Evolutionary conservation across 2,113 vertebrate species (phyloP).

Genomic region (Empidonax alnorum): DNA sequence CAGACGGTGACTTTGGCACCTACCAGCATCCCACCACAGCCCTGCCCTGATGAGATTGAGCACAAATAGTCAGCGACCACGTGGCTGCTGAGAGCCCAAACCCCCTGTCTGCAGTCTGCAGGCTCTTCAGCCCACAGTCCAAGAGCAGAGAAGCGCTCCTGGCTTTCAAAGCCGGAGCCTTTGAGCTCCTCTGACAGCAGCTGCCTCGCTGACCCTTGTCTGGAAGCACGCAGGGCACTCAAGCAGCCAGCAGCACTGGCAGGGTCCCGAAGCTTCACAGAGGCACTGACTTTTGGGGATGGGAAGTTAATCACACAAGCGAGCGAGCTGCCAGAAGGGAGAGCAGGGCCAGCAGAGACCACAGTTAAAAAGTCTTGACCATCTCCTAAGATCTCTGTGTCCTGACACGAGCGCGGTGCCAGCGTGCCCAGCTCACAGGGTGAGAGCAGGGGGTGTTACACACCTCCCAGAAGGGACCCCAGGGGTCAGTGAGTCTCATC

Average conservation of each 20-base stretch:
- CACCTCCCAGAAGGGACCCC: background rate
- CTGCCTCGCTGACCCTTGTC: background rate
- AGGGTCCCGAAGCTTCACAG: background rate
- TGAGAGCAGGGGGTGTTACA: background rate
- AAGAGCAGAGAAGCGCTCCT: background rate
- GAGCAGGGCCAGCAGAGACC: background rate
- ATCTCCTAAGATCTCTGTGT: background rate
- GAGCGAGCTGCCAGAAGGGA: background rate
- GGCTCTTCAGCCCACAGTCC: background rate
- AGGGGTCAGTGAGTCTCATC: background rate
- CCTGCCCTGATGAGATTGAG: rapidly evolving
- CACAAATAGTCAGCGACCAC: rapidly evolving
- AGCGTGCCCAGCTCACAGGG: background rate
- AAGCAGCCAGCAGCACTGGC: background rate
- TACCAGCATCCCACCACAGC: background rate
- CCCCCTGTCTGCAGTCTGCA: background rate
- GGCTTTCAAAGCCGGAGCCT: background rate
- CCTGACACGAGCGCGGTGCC: rapidly evolving
- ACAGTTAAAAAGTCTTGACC: background rate
- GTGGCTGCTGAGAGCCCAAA: background rate
- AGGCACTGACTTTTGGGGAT: slow-evolving; percentile 46
- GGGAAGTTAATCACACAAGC: slow-evolving; percentile 56
- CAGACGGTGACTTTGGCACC: rapidly evolving
- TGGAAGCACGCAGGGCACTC: background rate
- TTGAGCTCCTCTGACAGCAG: background rate